These are phyloP conservation scores for Thymallus thymallus DNA, from an alignment of 2,113 vertebrate species.

Conservation along the genomic window DNA sequence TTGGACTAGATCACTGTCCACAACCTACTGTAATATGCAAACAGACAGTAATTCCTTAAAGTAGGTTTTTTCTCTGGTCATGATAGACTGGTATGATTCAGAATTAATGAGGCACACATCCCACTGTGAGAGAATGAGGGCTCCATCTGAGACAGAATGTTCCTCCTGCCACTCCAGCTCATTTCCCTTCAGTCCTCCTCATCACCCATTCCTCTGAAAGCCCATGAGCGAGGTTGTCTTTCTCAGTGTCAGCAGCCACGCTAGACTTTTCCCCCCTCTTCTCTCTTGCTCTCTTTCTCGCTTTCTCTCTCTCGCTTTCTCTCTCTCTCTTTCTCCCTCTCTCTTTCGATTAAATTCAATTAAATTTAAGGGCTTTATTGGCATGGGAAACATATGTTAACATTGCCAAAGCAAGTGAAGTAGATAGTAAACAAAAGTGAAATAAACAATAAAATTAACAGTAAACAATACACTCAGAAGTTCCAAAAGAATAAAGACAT, in stretches of 20 bases:
- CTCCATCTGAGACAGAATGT: not conserved
- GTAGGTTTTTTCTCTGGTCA: not conserved
- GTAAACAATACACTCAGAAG: no score
- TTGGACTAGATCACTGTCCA: no score
- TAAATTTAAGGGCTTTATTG: no score
- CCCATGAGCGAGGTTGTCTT: slow-evolving; percentile 31
- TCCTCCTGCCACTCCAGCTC: not conserved
- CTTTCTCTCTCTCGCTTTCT: slow-evolving; percentile 1
- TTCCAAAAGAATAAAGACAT: no score
- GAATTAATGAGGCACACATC: slow-evolving; percentile 43
- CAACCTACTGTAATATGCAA: no score
- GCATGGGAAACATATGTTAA: no score
- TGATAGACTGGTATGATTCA: slow-evolving; percentile 11
- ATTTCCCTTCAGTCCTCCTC: not conserved
- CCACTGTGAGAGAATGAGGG: slow-evolving; percentile 24
- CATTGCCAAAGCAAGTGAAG: no score
- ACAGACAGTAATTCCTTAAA: no score
- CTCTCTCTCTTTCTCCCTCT: no score
- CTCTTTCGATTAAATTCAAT: no score
- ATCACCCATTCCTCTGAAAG: slow-evolving; percentile 24
- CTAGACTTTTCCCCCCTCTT: not conserved
- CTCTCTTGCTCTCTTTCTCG: slow-evolving; percentile 20
- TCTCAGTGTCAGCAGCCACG: slow-evolving; percentile 22
- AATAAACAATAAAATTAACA: no score
- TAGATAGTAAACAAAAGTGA: no score